Evolutionary conservation across 2,888 invertebrate species (phyloP).

Genomic region (Carcina quercana): DNA sequence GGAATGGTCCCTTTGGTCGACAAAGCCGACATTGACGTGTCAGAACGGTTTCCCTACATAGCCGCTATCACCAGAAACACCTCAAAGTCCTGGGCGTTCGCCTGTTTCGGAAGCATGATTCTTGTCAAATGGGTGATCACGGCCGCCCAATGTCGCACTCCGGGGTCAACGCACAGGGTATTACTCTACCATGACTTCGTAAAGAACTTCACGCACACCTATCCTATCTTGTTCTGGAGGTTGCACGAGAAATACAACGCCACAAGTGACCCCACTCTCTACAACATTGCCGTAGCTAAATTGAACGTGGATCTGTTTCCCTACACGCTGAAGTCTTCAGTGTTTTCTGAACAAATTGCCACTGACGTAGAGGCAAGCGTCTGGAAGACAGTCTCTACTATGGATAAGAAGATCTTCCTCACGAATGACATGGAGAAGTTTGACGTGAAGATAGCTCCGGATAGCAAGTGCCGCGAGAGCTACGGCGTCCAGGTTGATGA

Average conservation of each 20-base stretch:
- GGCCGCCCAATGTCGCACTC: conserved; percentile 47
- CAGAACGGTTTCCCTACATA: conserved; percentile 45
- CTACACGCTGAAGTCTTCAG: conserved; percentile 29
- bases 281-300: conserved; percentile 55
- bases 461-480: conserved; percentile 34
- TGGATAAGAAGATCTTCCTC: conserved; percentile 47
- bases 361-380: conserved; percentile 31
- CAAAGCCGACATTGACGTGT: conserved; percentile 21
- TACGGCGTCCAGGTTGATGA: conserved; percentile 40
- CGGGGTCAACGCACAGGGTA: conserved; percentile 39
- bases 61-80: conserved; percentile 48
- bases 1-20: conserved; percentile 40
- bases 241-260: conserved; percentile 45
- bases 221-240: conserved; percentile 49
- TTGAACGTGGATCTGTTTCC: conserved; percentile 34
- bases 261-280: conserved; percentile 24
- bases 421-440: conserved; percentile 48
- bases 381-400: conserved; percentile 56
- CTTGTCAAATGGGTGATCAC: conserved; percentile 52
- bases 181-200: conserved; percentile 44
- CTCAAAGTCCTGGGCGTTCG: conserved; percentile 37
- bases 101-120: conserved; percentile 53
- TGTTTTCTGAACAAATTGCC: conserved; percentile 28
- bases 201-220: conserved; percentile 39
- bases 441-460: conserved; percentile 23